phyloP scores from a whole-genome alignment of 2,113 vertebrate species.

The Gobius niger region DNA sequence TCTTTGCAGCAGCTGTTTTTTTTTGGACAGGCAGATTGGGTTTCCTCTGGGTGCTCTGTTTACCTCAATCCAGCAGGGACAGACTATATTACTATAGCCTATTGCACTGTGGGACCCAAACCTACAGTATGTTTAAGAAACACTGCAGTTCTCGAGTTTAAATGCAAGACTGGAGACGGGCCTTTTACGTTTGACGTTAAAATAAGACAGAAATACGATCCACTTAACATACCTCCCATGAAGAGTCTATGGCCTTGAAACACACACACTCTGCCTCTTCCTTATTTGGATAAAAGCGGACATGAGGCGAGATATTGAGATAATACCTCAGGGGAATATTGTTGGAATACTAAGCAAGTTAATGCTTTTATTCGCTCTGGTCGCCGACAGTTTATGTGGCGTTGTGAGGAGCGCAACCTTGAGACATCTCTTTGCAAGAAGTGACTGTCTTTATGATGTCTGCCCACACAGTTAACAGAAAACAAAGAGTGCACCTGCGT shows the following conservation, averaged over 20 bases:
- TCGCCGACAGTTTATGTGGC: not conserved
- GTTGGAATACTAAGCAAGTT: slow-evolving; percentile 2
- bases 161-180: not conserved
- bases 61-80: no score
- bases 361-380: slow-evolving; percentile 17
- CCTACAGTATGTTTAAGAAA: no score
- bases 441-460: not conserved
- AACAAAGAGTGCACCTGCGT: not conserved
- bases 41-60: no score
- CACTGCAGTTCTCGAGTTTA: not conserved
- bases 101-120: no score
- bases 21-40: no score
- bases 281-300: not conserved
- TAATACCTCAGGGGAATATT: slow-evolving; percentile 2
- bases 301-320: not conserved
- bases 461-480: not conserved
- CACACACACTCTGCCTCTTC: not conserved
- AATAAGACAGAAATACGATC: not conserved
- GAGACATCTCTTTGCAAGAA: not conserved
- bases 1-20: no score
- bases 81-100: no score
- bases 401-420: not conserved
- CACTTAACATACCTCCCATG: slow-evolving; percentile 1
- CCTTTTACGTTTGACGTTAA: not conserved
- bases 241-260: not conserved